Conservation (phyloP, 1,140 invertebrate genomes). For the Arctopsyche grandis region DNA sequence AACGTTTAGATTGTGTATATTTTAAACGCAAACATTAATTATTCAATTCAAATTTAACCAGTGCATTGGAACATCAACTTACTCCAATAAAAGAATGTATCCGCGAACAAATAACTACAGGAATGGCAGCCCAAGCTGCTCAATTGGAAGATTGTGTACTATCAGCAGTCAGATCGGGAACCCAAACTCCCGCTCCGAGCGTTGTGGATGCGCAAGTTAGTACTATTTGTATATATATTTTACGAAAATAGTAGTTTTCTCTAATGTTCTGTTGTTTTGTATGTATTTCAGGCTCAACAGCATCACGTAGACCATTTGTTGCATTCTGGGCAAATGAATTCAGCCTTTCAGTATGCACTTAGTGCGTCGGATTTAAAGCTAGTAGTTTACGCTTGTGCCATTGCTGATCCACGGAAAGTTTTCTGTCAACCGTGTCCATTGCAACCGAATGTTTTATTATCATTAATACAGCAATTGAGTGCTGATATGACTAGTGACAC, state of each 20-base stretch:
- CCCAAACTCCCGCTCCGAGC: conserved; percentile 73
- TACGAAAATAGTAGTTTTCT: conserved; percentile 22
- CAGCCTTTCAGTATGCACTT: conserved; percentile 90
- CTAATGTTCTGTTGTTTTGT: conserved; percentile 44
- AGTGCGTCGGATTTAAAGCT: conserved; percentile 86
- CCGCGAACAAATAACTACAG: conserved; percentile 68
- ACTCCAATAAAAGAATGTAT: conserved; percentile 60
- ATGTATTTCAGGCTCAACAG: conserved; percentile 65
- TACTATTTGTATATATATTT: conserved; percentile 46
- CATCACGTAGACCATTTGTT: conserved; percentile 80
- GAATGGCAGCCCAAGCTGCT: conserved; percentile 70
- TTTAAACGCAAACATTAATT: conserved; percentile 3
- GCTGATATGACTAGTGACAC: conserved; percentile 85
- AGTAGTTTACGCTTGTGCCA: conserved; percentile 86
- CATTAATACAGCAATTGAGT: conserved; percentile 91
- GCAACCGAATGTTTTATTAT: conserved; percentile 87
- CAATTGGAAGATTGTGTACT: conserved; percentile 69
- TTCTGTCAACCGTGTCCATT: conserved; percentile 79
- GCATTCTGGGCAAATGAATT: conserved; percentile 79
- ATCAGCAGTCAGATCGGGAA: conserved; percentile 73
- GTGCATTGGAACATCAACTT: conserved; percentile 50
- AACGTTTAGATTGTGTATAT: too few species aligned
- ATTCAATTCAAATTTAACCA: conserved; percentile 31
- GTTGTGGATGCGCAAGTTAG: conserved; percentile 69
- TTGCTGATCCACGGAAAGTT: conserved; percentile 79